Base-by-base conservation (phyloP, 2,888 invertebrate genomes). In the Stenchaetothrips biformis region DNA sequence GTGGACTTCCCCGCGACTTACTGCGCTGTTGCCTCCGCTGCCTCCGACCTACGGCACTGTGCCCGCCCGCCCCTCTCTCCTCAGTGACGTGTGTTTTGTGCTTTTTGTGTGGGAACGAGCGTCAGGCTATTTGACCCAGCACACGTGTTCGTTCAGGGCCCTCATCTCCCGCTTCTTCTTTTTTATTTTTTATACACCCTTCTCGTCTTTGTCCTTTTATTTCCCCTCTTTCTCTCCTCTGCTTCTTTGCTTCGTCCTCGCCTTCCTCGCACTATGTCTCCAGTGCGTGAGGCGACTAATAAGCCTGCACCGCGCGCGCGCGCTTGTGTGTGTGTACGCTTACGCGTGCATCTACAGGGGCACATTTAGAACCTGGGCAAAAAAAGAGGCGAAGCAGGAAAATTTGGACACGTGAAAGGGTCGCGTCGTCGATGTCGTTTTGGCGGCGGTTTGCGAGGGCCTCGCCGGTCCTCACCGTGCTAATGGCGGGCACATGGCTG, bases 101-200 rank as follows among this genome's bases (percentile, higher is more conserved):
- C 67, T 74, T 74, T 74, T 74, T 74, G 67, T 74, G 67, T 74
- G 67, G 67, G 67, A 74, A 74, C 67, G 67, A 21, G 67, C 67
- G 67, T 74, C 67, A 74, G 67, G 67, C 67, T 74, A 74, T 74
- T 74, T 74, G 67, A 74, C 67, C 67, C 67, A 25, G 67, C 67
- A 74, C 67, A 74, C 67, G 67, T 74, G 67, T 74, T 74, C 67
- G 53, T 53, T 53, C 53, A 18, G 53, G 53, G 11, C 53, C 67
- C n/a, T n/a, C 37, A 37, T 37, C 37, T 37, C 37, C 37, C 37
- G 37, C 37, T 37, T 37, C 37, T 37, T 74, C 67, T 53, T 6
- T 59, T 16, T 59, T 13, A 37, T 37, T 37, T 37, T 37, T 25
- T 74, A 25, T 25, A 11, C 37, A 37, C 37, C 37, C 37, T 37